Base-by-base conservation (phyloP, 2,888 invertebrate genomes). In the Noctua fimbriata region DNA sequence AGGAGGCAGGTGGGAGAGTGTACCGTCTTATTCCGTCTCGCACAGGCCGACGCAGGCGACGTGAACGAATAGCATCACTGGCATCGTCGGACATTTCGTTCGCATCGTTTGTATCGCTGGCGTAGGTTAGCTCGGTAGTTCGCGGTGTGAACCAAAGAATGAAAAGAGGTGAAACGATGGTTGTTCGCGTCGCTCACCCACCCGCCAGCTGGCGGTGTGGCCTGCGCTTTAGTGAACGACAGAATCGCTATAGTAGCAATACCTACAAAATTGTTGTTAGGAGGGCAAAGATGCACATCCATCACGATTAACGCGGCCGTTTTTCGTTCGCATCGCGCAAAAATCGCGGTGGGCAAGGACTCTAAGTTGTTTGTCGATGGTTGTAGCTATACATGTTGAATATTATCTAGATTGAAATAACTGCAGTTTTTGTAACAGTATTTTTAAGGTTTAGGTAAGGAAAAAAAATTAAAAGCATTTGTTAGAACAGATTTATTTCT, bases 401-500 rank as follows among this genome's bases (percentile, higher is more conserved):
- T 24, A 55, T 24, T 55, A 14, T 60, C 28, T 16, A 28, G 14
- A 14, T 28, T 14, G 18, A 6, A 47, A 12, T 47, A 32, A 73
- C 18, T 70, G 2, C 12, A 18, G 6, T 24, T 47, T 69, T 44
- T 32, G 24, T 32, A 3, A 73, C 3, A 44, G 24, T 73, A n/a
- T 18, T 73, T 44, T 44, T 70, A n/a, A 10, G 21, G 16, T 10
- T 44, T 44, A 44, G 44, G 44, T 44, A 44, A 10, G 10, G 10
- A 41, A 52, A 52, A 79, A 52, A 52, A 52, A 78, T 28, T 41
- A 41, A 41, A 44, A 2, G 4, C 7, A 16, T 47, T 55, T 71
- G 14, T 49, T 58, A 69, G 4, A 86, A 74, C 69, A 71, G 14
- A 44, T 86, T 52, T 74, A 84, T 58, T 83, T 73, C 36, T 73